A percentile compares a stretch with the other conserved stretches of the same genome.
These are phyloP conservation scores for Equus quagga DNA, from an alignment of 2,113 vertebrate species.

Conservation along the genomic window DNA sequence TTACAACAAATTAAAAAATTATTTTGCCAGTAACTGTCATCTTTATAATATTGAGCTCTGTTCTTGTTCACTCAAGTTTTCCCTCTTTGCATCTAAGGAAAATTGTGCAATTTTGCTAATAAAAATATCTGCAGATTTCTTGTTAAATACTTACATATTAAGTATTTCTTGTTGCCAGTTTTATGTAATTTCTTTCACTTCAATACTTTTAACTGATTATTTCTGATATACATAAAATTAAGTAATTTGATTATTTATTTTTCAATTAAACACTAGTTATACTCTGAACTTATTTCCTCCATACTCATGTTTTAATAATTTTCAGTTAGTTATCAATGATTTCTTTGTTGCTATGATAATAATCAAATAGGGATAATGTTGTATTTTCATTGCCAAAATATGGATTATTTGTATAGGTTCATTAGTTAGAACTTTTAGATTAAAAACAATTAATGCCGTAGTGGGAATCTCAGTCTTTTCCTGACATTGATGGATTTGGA, in stretches of 20 bases:
- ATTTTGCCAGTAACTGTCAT: background rate
- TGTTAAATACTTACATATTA: background rate
- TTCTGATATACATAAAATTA: background rate
- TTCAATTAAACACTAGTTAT: background rate
- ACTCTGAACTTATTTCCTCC: background rate
- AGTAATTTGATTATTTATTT: background rate
- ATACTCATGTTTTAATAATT: background rate
- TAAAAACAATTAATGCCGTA: background rate
- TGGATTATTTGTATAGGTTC: background rate
- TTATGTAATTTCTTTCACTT: background rate
- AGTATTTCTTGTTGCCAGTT: background rate
- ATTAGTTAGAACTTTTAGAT: background rate
- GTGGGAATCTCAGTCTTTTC: background rate
- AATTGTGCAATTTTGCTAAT: background rate
- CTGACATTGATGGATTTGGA: background rate
- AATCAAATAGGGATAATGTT: background rate
- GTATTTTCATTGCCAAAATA: background rate
- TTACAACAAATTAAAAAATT: background rate
- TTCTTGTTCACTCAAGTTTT: background rate
- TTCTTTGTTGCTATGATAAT: background rate
- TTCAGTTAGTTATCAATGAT: background rate
- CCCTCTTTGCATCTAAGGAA: background rate
- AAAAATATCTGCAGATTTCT: background rate
- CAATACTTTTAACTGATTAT: background rate
- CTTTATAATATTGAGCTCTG: background rate